Percentiles rank a stretch among this genome's conserved stretches.
phyloP scores from a whole-genome alignment of 2,797 vertebrate genomes.

The Platalea minor region DNA sequence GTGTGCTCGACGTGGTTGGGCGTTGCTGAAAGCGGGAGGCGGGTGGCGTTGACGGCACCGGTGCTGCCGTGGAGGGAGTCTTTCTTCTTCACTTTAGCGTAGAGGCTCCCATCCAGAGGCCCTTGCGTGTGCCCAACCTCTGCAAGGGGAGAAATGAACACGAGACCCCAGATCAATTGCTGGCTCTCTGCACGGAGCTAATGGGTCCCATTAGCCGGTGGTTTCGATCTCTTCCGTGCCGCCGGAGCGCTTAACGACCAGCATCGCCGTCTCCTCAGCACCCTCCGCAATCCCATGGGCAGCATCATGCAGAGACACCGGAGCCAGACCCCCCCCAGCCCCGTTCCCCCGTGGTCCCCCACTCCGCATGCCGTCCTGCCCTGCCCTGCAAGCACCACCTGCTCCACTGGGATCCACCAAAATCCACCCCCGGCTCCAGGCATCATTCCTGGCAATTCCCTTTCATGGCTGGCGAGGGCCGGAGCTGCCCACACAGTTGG shows the following conservation, averaged over 20 bases:
- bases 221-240: slow-evolving; percentile 36
- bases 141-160: slow-evolving; percentile 67
- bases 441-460: background rate
- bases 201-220: slow-evolving; percentile 29
- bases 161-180: slow-evolving; percentile 59
- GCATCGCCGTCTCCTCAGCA: background rate
- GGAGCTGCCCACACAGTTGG: background rate
- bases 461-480: background rate
- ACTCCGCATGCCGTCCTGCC: fast-evolving
- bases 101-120: slow-evolving; percentile 95
- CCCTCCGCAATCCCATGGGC: slow-evolving; percentile 32
- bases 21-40: slow-evolving; percentile 77
- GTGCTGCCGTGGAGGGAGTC: slow-evolving; percentile 85
- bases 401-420: background rate
- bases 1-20: slow-evolving; percentile 90
- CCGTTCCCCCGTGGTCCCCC: background rate
- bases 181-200: background rate
- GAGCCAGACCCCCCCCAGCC: background rate
- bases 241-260: slow-evolving; percentile 3
- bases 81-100: slow-evolving; percentile 98
- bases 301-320: slow-evolving; percentile 1
- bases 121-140: slow-evolving; percentile 95
- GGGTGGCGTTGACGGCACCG: slow-evolving; percentile 75
- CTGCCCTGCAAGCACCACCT: background rate
- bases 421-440: background rate